Percentiles rank a stretch among this genome's conserved stretches.
phyloP scores from a whole-genome alignment of 1,140 invertebrate species.

The Neodiprion virginianus region DNA sequence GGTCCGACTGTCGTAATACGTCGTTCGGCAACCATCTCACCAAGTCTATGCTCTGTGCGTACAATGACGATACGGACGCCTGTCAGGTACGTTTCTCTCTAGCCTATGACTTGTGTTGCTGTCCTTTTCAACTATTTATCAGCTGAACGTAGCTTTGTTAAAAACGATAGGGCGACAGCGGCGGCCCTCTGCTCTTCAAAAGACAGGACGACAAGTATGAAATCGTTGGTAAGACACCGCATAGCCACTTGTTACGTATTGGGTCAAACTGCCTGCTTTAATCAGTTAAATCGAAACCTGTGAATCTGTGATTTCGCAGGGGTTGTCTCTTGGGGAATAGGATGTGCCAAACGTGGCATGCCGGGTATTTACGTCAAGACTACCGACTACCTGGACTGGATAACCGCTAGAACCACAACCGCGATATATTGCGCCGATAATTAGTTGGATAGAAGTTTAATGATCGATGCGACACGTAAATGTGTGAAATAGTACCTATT shows the following conservation, averaged over 20 bases:
- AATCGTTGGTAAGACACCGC: slow-evolving; percentile 52
- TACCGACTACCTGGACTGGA: slow-evolving; percentile 66
- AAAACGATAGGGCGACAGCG: slow-evolving; percentile 69
- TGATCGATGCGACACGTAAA: slow-evolving; percentile 12
- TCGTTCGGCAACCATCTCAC: slow-evolving; percentile 56
- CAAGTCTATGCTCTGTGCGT: slow-evolving; percentile 63
- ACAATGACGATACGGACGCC: slow-evolving; percentile 63
- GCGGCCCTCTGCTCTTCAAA: slow-evolving; percentile 59
- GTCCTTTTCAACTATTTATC: slow-evolving; percentile 32
- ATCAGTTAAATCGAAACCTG: too few relatives aligned
- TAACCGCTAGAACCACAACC: slow-evolving; percentile 54
- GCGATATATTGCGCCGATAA: slow-evolving; percentile 45
- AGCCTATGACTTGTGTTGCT: slow-evolving; percentile 35
- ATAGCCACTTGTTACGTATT: not conserved
- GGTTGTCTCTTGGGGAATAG: slow-evolving; percentile 68
- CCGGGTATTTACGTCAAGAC: slow-evolving; percentile 69
- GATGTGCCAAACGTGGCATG: slow-evolving; percentile 63
- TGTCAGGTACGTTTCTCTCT: slow-evolving; percentile 61
- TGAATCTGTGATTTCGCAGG: slow-evolving; percentile 38
- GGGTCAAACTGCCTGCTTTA: not conserved
- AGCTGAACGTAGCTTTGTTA: slow-evolving; percentile 37
- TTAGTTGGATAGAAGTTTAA: slow-evolving; percentile 16
- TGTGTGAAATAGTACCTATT: too few relatives aligned
- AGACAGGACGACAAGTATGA: slow-evolving; percentile 53
- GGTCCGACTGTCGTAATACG: slow-evolving; percentile 51